A percentile compares a stretch with the other conserved stretches of the same genome.
These are phyloP conservation scores for Tympanuchus pallidicinctus DNA, from an alignment of 2,113 vertebrate genomes.

Conservation along the genomic window DNA sequence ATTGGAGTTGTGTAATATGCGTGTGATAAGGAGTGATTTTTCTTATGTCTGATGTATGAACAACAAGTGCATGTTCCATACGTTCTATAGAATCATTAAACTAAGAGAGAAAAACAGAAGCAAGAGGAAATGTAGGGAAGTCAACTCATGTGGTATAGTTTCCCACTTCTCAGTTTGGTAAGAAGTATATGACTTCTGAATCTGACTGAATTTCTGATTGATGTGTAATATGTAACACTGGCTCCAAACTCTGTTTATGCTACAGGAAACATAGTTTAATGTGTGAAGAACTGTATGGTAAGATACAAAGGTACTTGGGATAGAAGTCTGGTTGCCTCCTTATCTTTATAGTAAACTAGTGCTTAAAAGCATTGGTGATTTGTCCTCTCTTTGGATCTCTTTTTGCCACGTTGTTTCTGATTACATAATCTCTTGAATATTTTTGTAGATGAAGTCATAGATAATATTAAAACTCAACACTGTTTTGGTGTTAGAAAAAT, in stretches of 20 bases:
- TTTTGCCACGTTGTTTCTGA: neutral
- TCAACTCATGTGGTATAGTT: neutral
- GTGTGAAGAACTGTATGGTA: neutral
- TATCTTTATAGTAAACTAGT: neutral
- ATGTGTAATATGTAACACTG: neutral
- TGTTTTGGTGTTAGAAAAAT: constrained; percentile 32
- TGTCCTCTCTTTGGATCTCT: neutral
- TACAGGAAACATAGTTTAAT: neutral
- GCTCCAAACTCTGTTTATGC: neutral
- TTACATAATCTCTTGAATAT: constrained; percentile 20
- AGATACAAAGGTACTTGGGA: neutral
- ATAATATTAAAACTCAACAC: neutral
- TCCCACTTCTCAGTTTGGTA: neutral
- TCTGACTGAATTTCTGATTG: neutral
- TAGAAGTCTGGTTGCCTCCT: neutral
- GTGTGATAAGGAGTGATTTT: neutral
- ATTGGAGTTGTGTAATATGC: neutral
- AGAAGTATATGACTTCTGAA: neutral
- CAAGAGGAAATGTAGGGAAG: neutral
- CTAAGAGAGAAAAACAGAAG: neutral
- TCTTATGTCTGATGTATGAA: neutral
- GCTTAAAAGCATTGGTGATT: neutral
- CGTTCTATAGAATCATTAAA: neutral
- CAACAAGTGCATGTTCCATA: neutral
- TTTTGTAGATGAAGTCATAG: constrained; percentile 34